A percentile compares a stretch with the other conserved stretches of the same genome.
These are phyloP conservation scores for Megaptera novaeangliae DNA, from an alignment of 2,113 vertebrate species.

Conservation along the genomic window DNA sequence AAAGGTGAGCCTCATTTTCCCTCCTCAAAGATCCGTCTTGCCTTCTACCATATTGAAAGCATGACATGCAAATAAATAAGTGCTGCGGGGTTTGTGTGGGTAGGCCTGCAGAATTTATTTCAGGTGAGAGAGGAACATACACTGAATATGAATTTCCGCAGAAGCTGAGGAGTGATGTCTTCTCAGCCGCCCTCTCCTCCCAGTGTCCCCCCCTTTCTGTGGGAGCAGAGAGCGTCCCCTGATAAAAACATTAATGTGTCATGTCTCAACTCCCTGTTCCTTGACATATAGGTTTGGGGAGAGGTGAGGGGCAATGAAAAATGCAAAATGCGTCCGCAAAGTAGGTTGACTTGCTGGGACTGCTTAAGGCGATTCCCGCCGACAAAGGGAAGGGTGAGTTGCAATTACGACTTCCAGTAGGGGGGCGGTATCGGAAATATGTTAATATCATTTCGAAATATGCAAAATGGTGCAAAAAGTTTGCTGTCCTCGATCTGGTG, in stretches of 20 bases:
- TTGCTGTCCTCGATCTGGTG: not conserved
- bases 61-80: constrained; percentile 80
- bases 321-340: constrained; percentile 43
- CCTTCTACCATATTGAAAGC: constrained; percentile 78
- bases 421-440: not conserved
- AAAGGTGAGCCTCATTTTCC: constrained; percentile 76
- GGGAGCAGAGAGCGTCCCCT: constrained; percentile 34
- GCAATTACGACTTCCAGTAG: constrained; percentile 19
- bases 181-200: not conserved
- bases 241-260: constrained; percentile 65
- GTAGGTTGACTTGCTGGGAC: constrained; percentile 28
- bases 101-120: constrained; percentile 71
- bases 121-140: constrained; percentile 63
- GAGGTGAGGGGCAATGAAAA: constrained; percentile 1
- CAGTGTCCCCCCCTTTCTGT: constrained; percentile 36
- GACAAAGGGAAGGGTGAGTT: constrained; percentile 9
- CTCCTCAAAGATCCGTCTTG: constrained; percentile 77
- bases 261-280: constrained; percentile 66
- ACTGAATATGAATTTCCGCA: constrained; percentile 61
- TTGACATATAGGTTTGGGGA: constrained; percentile 65
- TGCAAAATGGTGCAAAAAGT: not conserved
- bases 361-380: constrained; percentile 7
- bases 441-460: constrained; percentile 20
- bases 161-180: not conserved
- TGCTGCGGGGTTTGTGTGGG: constrained; percentile 54